Conservation (phyloP, 1,140 invertebrate species). For the Drosophila nigrodunni region DNA sequence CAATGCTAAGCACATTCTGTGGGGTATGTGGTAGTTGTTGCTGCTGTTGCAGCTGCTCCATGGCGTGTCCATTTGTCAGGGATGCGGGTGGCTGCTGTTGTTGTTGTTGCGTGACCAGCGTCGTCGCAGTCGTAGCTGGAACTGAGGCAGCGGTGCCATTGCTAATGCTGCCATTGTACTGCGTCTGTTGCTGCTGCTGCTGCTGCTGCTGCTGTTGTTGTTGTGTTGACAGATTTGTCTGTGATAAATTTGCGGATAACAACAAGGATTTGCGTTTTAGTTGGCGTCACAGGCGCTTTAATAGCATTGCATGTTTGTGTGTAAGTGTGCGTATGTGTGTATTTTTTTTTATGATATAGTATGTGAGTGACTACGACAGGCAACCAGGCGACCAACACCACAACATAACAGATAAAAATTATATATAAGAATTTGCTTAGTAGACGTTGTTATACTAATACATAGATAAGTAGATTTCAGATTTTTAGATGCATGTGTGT, state of each 20-base stretch:
- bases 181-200: constrained; percentile 60
- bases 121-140: constrained; percentile 49
- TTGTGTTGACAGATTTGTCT: constrained; percentile 84
- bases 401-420: constrained; percentile 5
- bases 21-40: constrained; percentile 72
- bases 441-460: constrained; percentile 25
- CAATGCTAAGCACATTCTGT: constrained; percentile 81
- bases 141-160: constrained; percentile 42
- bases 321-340: constrained; percentile 28
- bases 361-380: constrained; percentile 50
- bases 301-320: constrained; percentile 36
- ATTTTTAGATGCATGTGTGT: constrained; percentile 46
- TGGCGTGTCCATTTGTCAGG: constrained; percentile 79
- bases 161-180: constrained; percentile 72
- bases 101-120: constrained; percentile 55
- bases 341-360: constrained; percentile 7
- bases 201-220: constrained; percentile 49
- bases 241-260: constrained; percentile 83
- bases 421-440: constrained; percentile 37
- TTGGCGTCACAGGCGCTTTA: constrained; percentile 55
- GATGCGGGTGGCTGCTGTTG: constrained; percentile 50
- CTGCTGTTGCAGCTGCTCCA: constrained; percentile 71
- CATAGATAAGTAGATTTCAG: constrained; percentile 45
- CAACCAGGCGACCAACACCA: constrained; percentile 71
- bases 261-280: constrained; percentile 82